Evolutionary conservation across 2,113 vertebrate genomes (phyloP), one percentile per base, ranked within the genome.

Genomic region (Dasyprocta punctata): DNA sequence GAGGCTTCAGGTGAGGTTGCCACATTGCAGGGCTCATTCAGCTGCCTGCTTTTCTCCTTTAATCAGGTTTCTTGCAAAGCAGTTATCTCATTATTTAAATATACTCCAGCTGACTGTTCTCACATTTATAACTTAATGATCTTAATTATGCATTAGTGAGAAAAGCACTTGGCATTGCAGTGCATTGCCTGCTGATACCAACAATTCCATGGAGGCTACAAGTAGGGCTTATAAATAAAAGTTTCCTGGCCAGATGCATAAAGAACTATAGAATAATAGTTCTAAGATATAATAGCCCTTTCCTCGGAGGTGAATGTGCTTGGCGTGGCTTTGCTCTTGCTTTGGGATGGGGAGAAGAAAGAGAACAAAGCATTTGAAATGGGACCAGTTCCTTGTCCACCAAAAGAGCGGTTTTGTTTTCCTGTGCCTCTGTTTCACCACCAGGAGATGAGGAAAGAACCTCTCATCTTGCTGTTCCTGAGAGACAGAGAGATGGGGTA

Each of bases 41-140:
- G 38, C 26, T n/a, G 78, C 41, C 41, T 54, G 33, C 33, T 85
- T 26, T 80, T 67, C 22, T 41, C 61, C 86, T 85, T 52, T 36
- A 44, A 75, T 88, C 91, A 58, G 82, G 36, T 77, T 83, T 58
- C 44, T 91, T 81, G 58, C 58, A 86, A 93, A 81, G 90, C 60
- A 86, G 36, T 96, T 96, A 82, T 90, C 94, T 96, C 88, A 92
- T 92, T 86, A 89, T 95, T 95, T 83, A 96, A 95, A 85, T 77
- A 87, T 71, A 77, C 20, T 88, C 89, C 54, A 63, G 89, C 73
- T 38, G 26, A 86, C 86, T 87, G 49, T 95, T 97, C 95, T 96
- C 94, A 93, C 89, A 88, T 81, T 94, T 85, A 83, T 73, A 84
- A 93, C 89, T 97, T 96, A 97, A 96, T 97, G 92, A 54, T 89